Evolutionary conservation across 2,113 vertebrate genomes (phyloP).

Genomic region (Puma concolor): DNA sequence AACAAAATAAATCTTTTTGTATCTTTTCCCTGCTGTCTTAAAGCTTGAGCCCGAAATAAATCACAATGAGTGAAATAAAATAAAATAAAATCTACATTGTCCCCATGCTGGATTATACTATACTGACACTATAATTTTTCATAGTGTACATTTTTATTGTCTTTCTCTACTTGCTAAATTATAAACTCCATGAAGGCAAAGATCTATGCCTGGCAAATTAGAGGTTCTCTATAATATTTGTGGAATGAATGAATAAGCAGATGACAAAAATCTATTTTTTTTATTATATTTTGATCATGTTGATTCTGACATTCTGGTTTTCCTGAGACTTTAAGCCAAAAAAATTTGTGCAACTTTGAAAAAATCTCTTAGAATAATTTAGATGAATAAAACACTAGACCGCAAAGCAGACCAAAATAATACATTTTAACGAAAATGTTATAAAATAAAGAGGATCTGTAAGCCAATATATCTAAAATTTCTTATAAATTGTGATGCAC

Average conservation of each 20-base stretch:
- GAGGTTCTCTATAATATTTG: background rate
- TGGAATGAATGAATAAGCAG: background rate
- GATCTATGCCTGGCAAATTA: background rate
- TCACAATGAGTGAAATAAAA: background rate
- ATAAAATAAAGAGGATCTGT: background rate
- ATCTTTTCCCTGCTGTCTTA: background rate
- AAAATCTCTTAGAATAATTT: conserved; percentile 56
- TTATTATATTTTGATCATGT: background rate
- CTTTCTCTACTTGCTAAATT: background rate
- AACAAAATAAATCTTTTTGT: background rate
- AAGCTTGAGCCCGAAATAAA: background rate
- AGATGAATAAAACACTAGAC: conserved; percentile 7
- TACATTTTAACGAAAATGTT: conserved; percentile 58
- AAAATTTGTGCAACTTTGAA: background rate
- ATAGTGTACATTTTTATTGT: background rate
- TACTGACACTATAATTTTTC: background rate
- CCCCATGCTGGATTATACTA: background rate
- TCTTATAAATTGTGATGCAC: background rate
- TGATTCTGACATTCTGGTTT: conserved; percentile 42
- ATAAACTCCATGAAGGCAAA: background rate
- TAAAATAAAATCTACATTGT: background rate
- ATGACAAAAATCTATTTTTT: background rate
- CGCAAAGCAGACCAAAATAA: conserved; percentile 30
- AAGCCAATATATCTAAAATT: background rate
- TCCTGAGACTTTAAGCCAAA: background rate